Base-by-base conservation (phyloP, 2,797 vertebrate species). In the Australoheros facetus region DNA sequence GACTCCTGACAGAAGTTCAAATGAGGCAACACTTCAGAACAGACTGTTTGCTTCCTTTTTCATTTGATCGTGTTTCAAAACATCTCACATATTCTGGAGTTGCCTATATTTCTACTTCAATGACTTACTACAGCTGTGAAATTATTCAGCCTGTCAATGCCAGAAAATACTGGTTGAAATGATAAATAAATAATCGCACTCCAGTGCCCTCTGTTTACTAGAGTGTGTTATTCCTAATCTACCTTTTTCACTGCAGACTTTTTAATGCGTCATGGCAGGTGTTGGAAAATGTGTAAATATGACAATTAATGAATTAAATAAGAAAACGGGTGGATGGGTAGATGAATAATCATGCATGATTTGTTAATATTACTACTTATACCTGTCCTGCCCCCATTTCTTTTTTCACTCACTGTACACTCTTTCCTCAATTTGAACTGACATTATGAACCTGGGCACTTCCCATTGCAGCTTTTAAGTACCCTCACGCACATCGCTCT, bases 1-100 rank as follows among this genome's bases (percentile, higher is more conserved):
- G 95, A 85, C 89, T 85, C 58, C 21, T 78, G 64, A 91, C 74
- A 87, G 85, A 93, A 91, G 89, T 91, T 92, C 86, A 91, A 92
- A 93, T 80, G 66, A 75, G 77, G 32, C 39, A 30, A 76, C 21
- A 5, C 26, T 16, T 45, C 37, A 21, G 54, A 76, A 32, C 51
- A 37, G 2, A 37, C 19, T 34, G 57, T 56, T 10, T 39, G 39
- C 21, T 30, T 69, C 64, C 64, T 30, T 51, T 69, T 69, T 30
- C 64, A 51, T 51, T 51, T 51, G 26, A 69, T 48, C 16, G 13
- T 7, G 17, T 48, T 69, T 19, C 64, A 69, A 45, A 48, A 48
- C 17, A 30, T 51, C 51, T 69, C 56, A 45, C 10, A 14, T 34
- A 3, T 60, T 75, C 9, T 13, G 10, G 10, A n/a, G 48, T 28